Evolutionary conservation across 2,113 vertebrate species (phyloP), one percentile per base, ranked within the genome.

Genomic region (Chaetorhynchus papuensis): DNA sequence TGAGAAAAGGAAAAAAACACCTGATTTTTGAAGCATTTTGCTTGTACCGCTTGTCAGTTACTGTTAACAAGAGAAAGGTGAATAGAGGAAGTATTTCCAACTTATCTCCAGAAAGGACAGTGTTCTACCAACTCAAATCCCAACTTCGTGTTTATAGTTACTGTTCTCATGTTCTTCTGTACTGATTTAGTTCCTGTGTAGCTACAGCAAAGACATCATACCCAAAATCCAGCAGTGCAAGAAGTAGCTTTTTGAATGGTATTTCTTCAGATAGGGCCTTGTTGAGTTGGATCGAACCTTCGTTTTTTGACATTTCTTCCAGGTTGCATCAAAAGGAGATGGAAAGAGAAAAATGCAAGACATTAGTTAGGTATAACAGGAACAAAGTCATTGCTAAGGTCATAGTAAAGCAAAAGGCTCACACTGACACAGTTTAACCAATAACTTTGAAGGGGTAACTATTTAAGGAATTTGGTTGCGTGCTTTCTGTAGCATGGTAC

Each of bases 241-340:
- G 93, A 91, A 87, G 96, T 69, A 47, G 80, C 28, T 94, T 94
- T 93, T 97, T 97, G 93, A 94, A 83, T 12, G 26, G 6, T 6
- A 86, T 88, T 70, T 87, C 96, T 94, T 99, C 99, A 99, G 98
- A 99, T 99, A 97, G 98, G 99, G 78, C 98, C 99, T 94, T 98
- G 99, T 94, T 98, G 98, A 88, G 96, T 99, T 90, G 99, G 99
- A 96, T 99, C 99, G 20, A 99, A 99, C 85, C 99, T 98, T 96
- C 99, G 98, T 98, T 99, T 99, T 98, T 99, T 99, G 98, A 99
- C 99, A 98, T 99, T 99, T 99, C 99, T 99, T 99, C 98, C 98
- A 97, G 94, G 83, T 97, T 77, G 70, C 94, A 95, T 95, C 94
- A 97, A 92, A 94, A 95, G 93, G 93, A 97, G 97, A 87, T n/a